phyloP scores from a whole-genome alignment of 2,113 vertebrate species.

The Lonchura striata region DNA sequence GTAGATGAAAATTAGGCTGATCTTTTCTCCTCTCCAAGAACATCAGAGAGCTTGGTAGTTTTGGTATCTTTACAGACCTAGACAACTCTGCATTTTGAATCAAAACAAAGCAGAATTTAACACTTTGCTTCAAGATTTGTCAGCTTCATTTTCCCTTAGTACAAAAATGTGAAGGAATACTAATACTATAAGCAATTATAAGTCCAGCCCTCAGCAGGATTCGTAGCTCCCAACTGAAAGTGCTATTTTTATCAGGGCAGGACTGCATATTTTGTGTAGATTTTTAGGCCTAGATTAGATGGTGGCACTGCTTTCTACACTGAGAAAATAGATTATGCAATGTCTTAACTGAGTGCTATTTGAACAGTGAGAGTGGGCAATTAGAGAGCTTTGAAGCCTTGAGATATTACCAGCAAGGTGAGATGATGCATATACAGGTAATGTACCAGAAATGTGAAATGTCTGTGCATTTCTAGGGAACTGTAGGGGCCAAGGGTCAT shows the following conservation, averaged over 20 bases:
- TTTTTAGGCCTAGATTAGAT: background rate
- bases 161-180: background rate
- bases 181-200: background rate
- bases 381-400: background rate
- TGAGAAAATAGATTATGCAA: background rate
- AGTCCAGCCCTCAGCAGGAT: background rate
- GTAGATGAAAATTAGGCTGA: background rate
- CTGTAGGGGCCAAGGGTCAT: background rate
- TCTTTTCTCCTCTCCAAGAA: background rate
- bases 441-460: background rate
- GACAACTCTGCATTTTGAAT: background rate
- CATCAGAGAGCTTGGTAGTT: background rate
- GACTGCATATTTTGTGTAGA: background rate
- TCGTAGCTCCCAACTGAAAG: background rate
- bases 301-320: background rate
- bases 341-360: background rate
- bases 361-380: background rate
- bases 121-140: background rate
- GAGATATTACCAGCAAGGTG: background rate
- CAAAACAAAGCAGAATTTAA: background rate
- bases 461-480: background rate
- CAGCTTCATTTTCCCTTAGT: background rate
- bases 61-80: background rate
- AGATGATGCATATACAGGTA: background rate
- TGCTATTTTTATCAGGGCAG: background rate